Conservation (phyloP, 2,113 vertebrate genomes). For the Leiothrix lutea region DNA sequence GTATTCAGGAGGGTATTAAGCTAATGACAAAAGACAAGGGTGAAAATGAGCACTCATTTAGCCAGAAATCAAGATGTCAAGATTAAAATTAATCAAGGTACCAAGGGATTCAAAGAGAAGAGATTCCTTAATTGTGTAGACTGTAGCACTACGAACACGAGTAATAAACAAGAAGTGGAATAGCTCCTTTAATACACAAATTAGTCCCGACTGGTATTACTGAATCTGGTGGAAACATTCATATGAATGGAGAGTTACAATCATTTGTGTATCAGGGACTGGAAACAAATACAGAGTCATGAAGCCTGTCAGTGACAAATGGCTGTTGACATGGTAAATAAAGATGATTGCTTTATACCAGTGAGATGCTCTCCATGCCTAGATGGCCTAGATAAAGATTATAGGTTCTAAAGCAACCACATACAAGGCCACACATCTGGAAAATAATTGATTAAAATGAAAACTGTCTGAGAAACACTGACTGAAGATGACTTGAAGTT, state of each 20-base stretch:
- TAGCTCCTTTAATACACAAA: slow-evolving; percentile 34
- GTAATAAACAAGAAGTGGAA: slow-evolving; percentile 57
- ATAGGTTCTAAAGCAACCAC: neutral
- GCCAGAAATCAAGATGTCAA: slow-evolving; percentile 70
- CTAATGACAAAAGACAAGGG: slow-evolving; percentile 68
- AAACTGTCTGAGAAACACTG: neutral
- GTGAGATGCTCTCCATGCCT: neutral
- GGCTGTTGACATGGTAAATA: neutral
- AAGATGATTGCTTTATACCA: slow-evolving; percentile 1
- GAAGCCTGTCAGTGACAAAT: slow-evolving; percentile 25
- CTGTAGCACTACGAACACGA: neutral
- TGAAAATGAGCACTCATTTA: slow-evolving; percentile 71
- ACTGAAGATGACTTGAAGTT: neutral
- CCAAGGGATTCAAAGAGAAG: slow-evolving; percentile 56
- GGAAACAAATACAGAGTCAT: neutral
- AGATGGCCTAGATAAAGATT: neutral
- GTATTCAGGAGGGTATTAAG: slow-evolving; percentile 69
- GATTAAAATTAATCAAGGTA: slow-evolving; percentile 70
- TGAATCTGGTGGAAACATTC: neutral
- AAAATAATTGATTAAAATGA: neutral
- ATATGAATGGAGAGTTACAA: neutral
- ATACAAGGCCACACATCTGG: neutral
- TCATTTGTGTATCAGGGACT: neutral
- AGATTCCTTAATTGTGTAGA: slow-evolving; percentile 63
- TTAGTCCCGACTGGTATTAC: neutral